Evolutionary conservation across 2,797 vertebrate species (phyloP), one percentile per base, ranked within the genome.

Genomic region (Otolemur crassicaudatus): DNA sequence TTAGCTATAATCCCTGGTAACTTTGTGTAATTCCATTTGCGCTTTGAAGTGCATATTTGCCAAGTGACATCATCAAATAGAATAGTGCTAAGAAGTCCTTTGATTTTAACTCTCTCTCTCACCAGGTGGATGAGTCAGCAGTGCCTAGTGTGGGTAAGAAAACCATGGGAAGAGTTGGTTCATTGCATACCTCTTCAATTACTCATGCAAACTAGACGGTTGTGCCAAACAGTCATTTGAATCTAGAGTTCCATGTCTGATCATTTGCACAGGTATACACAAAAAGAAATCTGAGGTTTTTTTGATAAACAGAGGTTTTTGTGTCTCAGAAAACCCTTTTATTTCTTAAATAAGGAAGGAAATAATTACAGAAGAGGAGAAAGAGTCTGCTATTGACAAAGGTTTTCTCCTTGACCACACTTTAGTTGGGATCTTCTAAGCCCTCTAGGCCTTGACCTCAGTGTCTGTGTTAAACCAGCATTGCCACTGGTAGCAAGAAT

Each of bases 61-160:
- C 56, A 89, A 63, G 43, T 85, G 76, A 95, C 72, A 91, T 96
- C 75, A 92, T 1, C 17, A 20, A 89, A 29, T 58, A 56, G 73
- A 82, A 2, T 76, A 34, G 29, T 61, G 60, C 75, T 70, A 86
- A 63, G 46, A 97, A 84, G 73, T 23, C 90, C 34, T 69, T 70
- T 37, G 56, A 20, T 70, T 93, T 94, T 90, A 75, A 67, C 63
- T 94, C 20, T 65, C 61, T 92, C 70, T 58, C 23, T 27, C 2
- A 63, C 34, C 63, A 65, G 80, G 84, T 77, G 19, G 23, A n/a
- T 93, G 81, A 95, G 11, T 91, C 87, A 95, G 85, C 77, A 76
- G 34, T 81, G 58, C 25, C 40, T 19, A 9, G 16, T 31, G 49
- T 61, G n/a, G 37, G 40, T 79, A 73, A 80, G 73, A 87, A 43